phyloP scores from a whole-genome alignment of 2,113 vertebrate genomes.

The Rhodinocichla rosea region DNA sequence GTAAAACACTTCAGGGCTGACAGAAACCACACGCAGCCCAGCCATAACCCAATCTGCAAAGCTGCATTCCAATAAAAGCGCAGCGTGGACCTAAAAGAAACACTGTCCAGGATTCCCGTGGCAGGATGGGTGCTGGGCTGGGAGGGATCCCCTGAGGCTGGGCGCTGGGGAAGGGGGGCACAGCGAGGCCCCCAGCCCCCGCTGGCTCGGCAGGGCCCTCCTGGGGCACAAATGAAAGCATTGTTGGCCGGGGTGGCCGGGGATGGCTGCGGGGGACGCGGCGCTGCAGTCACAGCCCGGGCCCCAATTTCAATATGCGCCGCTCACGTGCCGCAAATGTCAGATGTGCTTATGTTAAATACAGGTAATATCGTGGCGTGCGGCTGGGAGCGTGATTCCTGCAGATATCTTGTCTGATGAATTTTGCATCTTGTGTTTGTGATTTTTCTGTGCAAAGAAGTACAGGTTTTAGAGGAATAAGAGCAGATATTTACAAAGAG shows the following conservation, averaged over 20 bases:
- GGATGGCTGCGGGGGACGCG: background rate
- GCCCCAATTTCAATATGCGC: background rate
- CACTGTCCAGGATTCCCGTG: background rate
- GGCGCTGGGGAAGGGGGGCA: background rate
- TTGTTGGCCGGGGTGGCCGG: background rate
- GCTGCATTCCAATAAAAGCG: constrained; percentile 46
- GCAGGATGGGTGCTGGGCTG: background rate
- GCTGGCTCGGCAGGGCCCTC: background rate
- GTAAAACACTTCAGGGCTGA: constrained; percentile 53
- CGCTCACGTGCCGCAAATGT: background rate
- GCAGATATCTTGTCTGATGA: constrained; percentile 6
- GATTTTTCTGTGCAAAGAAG: background rate
- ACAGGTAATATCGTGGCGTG: background rate
- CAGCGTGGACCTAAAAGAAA: background rate
- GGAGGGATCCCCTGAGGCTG: background rate
- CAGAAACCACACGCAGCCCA: constrained; percentile 33
- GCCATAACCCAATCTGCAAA: constrained; percentile 13
- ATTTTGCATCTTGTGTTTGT: constrained; percentile 22
- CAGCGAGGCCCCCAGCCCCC: background rate
- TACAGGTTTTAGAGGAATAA: background rate
- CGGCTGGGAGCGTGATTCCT: background rate
- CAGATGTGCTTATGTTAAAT: constrained; percentile 31
- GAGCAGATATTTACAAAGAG: background rate
- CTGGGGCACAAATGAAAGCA: background rate
- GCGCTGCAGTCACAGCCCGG: background rate